phyloP scores from a whole-genome alignment of 2,113 vertebrate genomes.

The Lutjanus erythropterus region DNA sequence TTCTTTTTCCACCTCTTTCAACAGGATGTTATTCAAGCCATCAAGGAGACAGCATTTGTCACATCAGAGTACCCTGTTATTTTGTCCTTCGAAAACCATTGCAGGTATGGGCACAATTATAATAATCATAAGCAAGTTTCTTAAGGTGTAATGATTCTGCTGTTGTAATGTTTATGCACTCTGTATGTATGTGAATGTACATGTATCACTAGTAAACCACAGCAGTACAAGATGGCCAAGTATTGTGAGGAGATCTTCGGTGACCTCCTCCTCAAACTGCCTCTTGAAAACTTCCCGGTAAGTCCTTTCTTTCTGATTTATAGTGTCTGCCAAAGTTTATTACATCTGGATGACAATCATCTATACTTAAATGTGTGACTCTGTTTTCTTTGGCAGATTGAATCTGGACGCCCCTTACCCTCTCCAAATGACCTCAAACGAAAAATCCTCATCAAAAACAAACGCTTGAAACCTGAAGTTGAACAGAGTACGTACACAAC shows the following conservation, averaged over 20 bases:
- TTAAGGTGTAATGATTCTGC: not conserved
- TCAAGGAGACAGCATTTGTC: conserved; percentile 97
- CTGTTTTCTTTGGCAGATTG: conserved; percentile 86
- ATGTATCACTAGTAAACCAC: conserved; percentile 90
- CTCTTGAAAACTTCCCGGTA: conserved; percentile 93
- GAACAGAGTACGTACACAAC: conserved; percentile 91
- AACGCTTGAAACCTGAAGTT: conserved; percentile 97
- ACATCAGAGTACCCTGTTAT: conserved; percentile 97
- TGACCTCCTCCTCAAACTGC: conserved; percentile 94
- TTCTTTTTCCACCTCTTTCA: conserved; percentile 6
- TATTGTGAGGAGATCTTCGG: conserved; percentile 99
- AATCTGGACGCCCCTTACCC: conserved; percentile 90
- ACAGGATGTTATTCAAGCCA: conserved; percentile 98
- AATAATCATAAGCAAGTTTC: not conserved
- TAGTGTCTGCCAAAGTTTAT: not conserved
- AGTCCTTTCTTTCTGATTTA: conserved; percentile 55
- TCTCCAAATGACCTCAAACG: conserved; percentile 96
- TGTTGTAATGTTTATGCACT: not conserved
- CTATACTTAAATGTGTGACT: not conserved
- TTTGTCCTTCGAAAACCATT: conserved; percentile 99
- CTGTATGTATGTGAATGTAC: too few species aligned
- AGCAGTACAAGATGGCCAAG: conserved; percentile 99
- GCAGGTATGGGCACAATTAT: conserved; percentile 87
- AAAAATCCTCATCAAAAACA: conserved; percentile 99
- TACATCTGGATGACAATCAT: not conserved